Evolutionary conservation across 2,113 vertebrate species (phyloP), one percentile per base, ranked within the genome.

Genomic region (Cephalopterus ornatus): DNA sequence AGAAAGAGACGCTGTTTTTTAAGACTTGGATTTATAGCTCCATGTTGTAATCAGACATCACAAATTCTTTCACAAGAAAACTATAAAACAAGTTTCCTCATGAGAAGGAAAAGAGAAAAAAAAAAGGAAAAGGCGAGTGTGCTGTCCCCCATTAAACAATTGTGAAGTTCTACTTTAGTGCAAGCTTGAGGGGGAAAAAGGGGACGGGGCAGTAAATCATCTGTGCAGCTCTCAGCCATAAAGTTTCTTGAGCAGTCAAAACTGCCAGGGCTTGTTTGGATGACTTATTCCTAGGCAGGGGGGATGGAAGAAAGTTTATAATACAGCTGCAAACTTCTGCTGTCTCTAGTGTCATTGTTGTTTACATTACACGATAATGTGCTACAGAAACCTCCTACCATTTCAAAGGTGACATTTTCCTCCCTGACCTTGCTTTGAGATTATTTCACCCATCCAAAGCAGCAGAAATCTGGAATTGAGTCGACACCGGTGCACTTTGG

Each of bases 1-100:
- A 59, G 6, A 42, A 22, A 89, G 28, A 83, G 15, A 56, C 0
- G 0, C 11, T 72, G 6, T 9, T 53, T 85, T 92, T 93, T 76
- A 89, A 78, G 53, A 27, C 88, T 88, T 94, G 63, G 79, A 96
- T 97, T 97, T 95, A 96, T 95, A 94, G 86, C 87, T 94, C 91
- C 35, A 14, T 90, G 81, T 77, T 80, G 91, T 96, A 96, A 97
- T 97, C 96, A 78, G 92, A 55, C 94, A 95, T 92, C 96, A 85
- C 92, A 94, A 95, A 97, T 97, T 97, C 92, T 97, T 97, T 95
- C 94, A 83, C 83, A 90, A 95, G 87, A 93, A 59, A 59, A 85
- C 95, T 83, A 96, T 93, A 96, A 94, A 98, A 95, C 94, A 94
- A 92, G 92, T 87, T 96, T 95, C 92, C 94, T 95, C 84, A 77